phyloP scores from a whole-genome alignment of 1,140 invertebrate species.

The Parasteatoda tepidariorum region DNA sequence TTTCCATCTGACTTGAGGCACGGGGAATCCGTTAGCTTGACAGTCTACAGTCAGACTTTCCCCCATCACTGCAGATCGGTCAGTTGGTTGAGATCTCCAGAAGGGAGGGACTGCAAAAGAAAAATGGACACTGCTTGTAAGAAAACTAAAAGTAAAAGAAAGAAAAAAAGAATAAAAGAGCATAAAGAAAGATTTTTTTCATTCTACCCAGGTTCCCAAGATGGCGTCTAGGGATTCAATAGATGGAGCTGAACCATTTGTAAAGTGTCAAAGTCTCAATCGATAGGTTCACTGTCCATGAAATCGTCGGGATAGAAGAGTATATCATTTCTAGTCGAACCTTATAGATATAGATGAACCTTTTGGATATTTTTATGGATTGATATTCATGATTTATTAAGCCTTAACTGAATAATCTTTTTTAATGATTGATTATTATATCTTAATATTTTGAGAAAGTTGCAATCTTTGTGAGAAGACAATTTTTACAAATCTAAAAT shows the following conservation, averaged over 20 bases:
- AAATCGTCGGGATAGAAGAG: constrained; percentile 33
- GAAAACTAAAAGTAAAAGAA: constrained; percentile 18
- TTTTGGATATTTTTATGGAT: neutral
- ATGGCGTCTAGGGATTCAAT: constrained; percentile 40
- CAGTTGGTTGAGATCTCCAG: constrained; percentile 69
- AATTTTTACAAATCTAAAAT: too few species aligned
- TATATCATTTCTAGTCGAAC: constrained; percentile 16
- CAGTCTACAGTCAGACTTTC: constrained; percentile 63
- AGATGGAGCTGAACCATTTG: constrained; percentile 38
- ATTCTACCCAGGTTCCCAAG: neutral
- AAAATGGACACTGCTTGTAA: constrained; percentile 31
- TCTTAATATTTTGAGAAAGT: neutral
- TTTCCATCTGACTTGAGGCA: constrained; percentile 65
- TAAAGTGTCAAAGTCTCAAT: constrained; percentile 59
- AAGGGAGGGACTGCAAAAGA: constrained; percentile 67
- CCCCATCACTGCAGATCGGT: constrained; percentile 63
- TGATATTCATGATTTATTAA: neutral
- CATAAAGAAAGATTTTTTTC: neutral
- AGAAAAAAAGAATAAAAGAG: constrained; percentile 3
- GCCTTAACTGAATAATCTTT: neutral
- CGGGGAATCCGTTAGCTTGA: constrained; percentile 64
- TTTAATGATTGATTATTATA: neutral
- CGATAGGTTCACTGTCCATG: constrained; percentile 44
- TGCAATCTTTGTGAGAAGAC: neutral
- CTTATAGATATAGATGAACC: constrained; percentile 3